Evolutionary conservation across 2,888 invertebrate species (phyloP), one percentile per base, ranked within the genome.

Genomic region (Zeuzera pyrina): DNA sequence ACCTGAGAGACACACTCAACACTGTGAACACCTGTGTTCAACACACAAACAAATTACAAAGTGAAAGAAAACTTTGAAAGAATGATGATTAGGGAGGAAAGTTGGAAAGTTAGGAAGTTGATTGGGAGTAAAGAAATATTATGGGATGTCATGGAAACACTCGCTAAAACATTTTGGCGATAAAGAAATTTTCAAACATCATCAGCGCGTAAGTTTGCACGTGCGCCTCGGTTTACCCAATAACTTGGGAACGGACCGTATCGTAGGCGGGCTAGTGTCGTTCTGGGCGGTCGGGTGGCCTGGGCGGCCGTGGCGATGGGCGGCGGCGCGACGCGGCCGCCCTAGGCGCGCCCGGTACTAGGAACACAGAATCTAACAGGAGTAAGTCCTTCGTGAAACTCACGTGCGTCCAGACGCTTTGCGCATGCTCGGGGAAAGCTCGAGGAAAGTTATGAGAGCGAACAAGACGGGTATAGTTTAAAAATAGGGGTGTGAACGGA

Each of bases 301-400:
- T 52, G 61, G 67, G 67, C 65, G 60, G 65, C 48, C 35, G 52
- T 45, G 57, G 42, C 59, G 66, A 37, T 78, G 84, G 49, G 64
- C 74, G 52, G 84, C 84, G 74, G 73, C 76, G 62, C 85, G 67
- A 56, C 65, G 62, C 64, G 60, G 72, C 71, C 81, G 85, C 64
- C 85, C 84, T 60, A 76, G 76, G 60, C 86, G 86, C 63, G 85
- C 85, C 64, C 81, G 71, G 47, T 81, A 83, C 65, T 81, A 84
- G 66, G 86, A 36, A 37, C 50, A 1, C 79, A 85, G 51, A 59
- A 54, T 5, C 22, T 36, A 40, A 34, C 15, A 66, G 61, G 60
- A 79, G 73, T 36, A 56, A 16, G 29, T 15, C n/a, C n/a, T n/a
- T n/a, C n/a, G n/a, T n/a, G n/a, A n/a, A n/a, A 47, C 24, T 43